Conservation (phyloP, 2,113 vertebrate species). For the Anhinga rufa region DNA sequence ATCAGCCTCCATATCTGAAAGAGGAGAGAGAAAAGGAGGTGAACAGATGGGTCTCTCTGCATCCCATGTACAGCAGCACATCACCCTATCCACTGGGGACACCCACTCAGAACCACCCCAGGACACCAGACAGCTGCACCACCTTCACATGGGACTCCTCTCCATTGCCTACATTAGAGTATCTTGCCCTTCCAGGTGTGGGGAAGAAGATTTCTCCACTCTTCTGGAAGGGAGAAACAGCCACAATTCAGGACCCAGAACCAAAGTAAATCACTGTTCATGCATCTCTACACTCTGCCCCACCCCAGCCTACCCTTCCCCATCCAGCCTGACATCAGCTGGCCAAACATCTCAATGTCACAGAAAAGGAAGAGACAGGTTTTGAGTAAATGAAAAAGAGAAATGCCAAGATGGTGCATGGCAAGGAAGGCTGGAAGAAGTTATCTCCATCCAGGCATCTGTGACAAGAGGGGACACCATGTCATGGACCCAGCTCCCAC, state of each 20-base stretch:
- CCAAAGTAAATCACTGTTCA: background rate
- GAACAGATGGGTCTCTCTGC: background rate
- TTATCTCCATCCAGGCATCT: rapidly evolving
- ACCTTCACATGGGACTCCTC: background rate
- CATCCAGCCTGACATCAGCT: background rate
- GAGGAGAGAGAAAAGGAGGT: background rate
- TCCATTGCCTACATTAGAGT: too few relatives aligned
- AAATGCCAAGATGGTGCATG: background rate
- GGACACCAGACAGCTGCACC: background rate
- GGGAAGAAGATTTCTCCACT: background rate
- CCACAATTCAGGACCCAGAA: background rate
- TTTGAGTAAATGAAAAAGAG: background rate
- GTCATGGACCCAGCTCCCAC: rapidly evolving
- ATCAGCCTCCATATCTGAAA: conserved; percentile 85
- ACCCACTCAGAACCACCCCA: background rate
- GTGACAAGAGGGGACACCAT: background rate
- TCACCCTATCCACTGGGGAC: background rate
- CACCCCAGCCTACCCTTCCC: background rate
- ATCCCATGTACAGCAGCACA: background rate
- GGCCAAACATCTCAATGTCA: background rate
- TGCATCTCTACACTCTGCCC: background rate
- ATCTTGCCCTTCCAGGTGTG: too few relatives aligned
- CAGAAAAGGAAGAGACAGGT: too few relatives aligned
- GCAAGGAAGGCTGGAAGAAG: background rate
- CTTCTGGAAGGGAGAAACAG: background rate